These are phyloP conservation scores for Isichthys henryi DNA, from an alignment of 2,113 vertebrate genomes.

Conservation along the genomic window DNA sequence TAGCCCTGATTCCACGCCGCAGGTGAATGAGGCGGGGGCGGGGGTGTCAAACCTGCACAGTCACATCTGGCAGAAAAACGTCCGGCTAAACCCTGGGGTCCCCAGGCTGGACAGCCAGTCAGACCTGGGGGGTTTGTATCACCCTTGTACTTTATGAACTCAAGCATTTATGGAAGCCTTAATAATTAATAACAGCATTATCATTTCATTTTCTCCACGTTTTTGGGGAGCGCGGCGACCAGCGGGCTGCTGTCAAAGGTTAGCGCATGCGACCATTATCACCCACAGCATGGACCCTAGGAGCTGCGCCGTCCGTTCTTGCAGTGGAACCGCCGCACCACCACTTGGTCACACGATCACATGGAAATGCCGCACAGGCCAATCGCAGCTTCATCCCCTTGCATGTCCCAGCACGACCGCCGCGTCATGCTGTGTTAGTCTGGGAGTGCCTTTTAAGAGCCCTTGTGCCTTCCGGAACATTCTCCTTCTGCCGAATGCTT, in stretches of 20 bases:
- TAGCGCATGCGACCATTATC: not conserved
- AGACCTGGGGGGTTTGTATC: not conserved
- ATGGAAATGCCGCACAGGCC: not conserved
- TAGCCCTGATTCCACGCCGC: not conserved
- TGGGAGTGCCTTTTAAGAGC: conserved; percentile 7
- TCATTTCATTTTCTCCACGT: not conserved
- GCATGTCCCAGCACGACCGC: not conserved
- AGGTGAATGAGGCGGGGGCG: not conserved
- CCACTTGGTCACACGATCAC: not conserved
- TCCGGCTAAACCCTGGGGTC: not conserved
- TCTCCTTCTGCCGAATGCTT: conserved; percentile 29
- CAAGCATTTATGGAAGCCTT: not conserved
- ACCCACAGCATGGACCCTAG: not conserved
- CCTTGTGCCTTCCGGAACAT: conserved; percentile 12
- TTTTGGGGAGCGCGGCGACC: conserved; percentile 22
- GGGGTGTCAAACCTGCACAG: not conserved
- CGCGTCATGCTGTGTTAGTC: conserved; percentile 12
- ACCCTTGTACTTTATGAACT: not conserved
- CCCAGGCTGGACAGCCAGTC: not conserved
- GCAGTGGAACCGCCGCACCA: not conserved
- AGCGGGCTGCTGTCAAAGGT: not conserved
- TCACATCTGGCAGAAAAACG: not conserved
- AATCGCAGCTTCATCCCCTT: not conserved
- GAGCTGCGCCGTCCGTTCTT: not conserved
- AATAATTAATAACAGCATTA: not conserved